phyloP scores from a whole-genome alignment of 2,797 vertebrate species.

The Alfaro cultratus region DNA sequence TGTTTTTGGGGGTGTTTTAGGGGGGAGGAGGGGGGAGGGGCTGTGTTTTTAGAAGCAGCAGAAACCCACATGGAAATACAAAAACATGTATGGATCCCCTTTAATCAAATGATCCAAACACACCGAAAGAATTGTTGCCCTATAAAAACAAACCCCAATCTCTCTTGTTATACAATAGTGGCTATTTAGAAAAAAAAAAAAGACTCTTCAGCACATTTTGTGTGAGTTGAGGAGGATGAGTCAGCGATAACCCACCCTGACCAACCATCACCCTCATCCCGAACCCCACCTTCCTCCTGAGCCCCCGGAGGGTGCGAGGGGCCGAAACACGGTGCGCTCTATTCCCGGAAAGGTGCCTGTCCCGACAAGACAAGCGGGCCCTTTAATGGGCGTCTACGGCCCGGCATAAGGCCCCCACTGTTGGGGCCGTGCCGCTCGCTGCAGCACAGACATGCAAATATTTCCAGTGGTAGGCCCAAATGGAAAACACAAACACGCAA shows the following conservation, averaged over 20 bases:
- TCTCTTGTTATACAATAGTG: constrained; percentile 13
- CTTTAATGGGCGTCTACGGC: constrained; percentile 79
- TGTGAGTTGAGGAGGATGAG: constrained; percentile 67
- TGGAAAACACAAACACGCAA: constrained; percentile 86
- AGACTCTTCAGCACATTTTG: constrained; percentile 49
- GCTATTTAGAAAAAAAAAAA: constrained; percentile 30
- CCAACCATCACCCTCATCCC: constrained; percentile 43
- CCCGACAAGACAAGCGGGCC: constrained; percentile 79
- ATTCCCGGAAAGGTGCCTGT: constrained; percentile 82
- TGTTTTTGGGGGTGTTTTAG: no score
- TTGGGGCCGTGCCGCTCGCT: constrained; percentile 75
- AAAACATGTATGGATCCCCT: background rate
- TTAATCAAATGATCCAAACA: background rate
- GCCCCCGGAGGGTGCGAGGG: constrained; percentile 63
- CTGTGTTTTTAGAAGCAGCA: no score
- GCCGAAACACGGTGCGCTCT: constrained; percentile 80
- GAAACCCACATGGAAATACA: no score
- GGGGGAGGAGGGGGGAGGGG: no score
- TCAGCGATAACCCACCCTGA: constrained; percentile 67
- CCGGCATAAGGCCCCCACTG: constrained; percentile 83
- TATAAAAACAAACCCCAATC: constrained; percentile 11
- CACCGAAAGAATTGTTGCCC: background rate
- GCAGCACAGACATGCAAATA: constrained; percentile 86
- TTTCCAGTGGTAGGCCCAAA: constrained; percentile 85
- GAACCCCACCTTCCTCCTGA: constrained; percentile 54